phyloP scores from a whole-genome alignment of 2,113 vertebrate species.

The Heteronetta atricapilla region DNA sequence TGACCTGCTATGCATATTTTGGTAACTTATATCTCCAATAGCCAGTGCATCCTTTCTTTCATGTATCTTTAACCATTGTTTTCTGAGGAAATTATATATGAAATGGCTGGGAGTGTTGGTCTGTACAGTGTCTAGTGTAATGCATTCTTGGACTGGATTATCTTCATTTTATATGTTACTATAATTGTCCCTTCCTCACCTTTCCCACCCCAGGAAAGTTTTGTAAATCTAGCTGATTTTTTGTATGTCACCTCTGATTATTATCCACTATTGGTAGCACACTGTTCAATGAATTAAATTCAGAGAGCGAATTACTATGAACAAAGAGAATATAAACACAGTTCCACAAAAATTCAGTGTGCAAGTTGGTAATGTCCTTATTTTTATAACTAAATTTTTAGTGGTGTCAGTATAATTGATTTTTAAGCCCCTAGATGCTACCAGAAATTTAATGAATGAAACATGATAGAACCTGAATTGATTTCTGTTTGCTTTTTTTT shows the following conservation, averaged over 20 bases:
- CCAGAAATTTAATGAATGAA: background rate
- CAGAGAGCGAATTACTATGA: background rate
- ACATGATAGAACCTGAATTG: background rate
- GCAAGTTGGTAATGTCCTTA: background rate
- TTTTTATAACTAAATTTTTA: background rate
- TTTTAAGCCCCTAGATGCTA: background rate
- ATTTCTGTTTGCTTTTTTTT: background rate
- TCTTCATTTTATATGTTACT: rapidly evolving
- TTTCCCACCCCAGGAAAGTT: rapidly evolving
- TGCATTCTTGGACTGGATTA: background rate
- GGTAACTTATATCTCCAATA: background rate
- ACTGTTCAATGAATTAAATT: background rate
- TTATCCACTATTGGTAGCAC: background rate
- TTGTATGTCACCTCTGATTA: background rate
- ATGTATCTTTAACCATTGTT: background rate
- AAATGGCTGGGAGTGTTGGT: background rate
- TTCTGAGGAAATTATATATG: background rate
- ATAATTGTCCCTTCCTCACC: background rate
- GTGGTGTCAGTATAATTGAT: background rate
- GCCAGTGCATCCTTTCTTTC: background rate
- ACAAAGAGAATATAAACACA: background rate
- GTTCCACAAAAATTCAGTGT: background rate
- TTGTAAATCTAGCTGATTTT: background rate
- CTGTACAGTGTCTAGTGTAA: background rate
- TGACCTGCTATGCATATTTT: background rate